Conservation (phyloP, 2,797 vertebrate genomes). For the Naso thynnoides region DNA sequence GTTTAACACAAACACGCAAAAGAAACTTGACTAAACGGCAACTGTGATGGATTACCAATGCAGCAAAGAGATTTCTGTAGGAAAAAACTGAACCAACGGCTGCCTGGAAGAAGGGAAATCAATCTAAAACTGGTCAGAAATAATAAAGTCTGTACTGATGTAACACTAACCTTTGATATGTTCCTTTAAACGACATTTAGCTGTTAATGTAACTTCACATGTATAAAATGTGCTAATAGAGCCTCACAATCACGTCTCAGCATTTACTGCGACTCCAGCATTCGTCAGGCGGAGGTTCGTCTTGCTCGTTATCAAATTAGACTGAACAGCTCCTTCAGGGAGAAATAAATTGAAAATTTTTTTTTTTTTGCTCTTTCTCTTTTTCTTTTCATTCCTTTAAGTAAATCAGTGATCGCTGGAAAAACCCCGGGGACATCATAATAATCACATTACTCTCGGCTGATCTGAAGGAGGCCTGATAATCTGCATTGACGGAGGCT, state of each 20-base stretch:
- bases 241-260: constrained; percentile 18
- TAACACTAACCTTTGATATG: too few relatives aligned
- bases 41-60: too few relatives aligned
- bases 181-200: constrained; percentile 3
- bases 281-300: constrained; percentile 44
- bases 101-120: constrained; percentile 12
- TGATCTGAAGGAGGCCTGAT: constrained; percentile 67
- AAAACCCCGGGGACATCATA: constrained; percentile 63
- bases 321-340: constrained; percentile 72
- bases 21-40: too few relatives aligned
- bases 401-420: constrained; percentile 75
- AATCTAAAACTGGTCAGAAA: not conserved
- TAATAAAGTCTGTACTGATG: not conserved
- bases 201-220: constrained; percentile 18
- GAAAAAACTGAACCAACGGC: not conserved
- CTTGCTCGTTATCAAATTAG: constrained; percentile 72
- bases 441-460: constrained; percentile 81
- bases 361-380: constrained; percentile 7
- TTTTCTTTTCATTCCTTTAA: constrained; percentile 58
- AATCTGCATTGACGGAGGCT: constrained; percentile 49
- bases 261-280: constrained; percentile 24
- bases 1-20: too few relatives aligned
- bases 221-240: constrained; percentile 8
- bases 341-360: constrained; percentile 72
- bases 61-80: too few relatives aligned